Base-by-base conservation (phyloP, 2,113 vertebrate species). In the Pelmatolapia mariae region DNA sequence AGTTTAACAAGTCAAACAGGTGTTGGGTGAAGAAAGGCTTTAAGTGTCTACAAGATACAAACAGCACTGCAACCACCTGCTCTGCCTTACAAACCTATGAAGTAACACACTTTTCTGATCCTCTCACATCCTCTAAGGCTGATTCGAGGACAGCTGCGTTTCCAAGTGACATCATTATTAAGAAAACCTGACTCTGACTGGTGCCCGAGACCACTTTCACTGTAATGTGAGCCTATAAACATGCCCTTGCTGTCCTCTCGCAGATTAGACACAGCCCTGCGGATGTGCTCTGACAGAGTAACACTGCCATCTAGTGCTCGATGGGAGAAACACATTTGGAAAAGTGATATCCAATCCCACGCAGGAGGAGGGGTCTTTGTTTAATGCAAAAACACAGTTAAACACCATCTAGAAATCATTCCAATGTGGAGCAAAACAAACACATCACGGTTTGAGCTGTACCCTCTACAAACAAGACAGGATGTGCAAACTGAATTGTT, bases 221-320 rank as follows among this genome's bases (percentile, higher is more conserved):
- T 90, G 19, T 43, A 59, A 89, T 29, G 53, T 33, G 80, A 83
- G 59, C 38, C 71, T 80, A 71, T 84, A 54, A 82, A 90, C 71
- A 10, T 8, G 53, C 40, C 33, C 50, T n/a, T 8, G 31, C 16
- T 38, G 31, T 63, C 63, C 22, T 73, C 40, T 33, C 38, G 5
- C 7, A 24, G 4, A 79, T 53, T 11, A 16, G 10, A 84, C 3
- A 12, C 16, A 1, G n/a, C 11, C 24, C 6, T 18, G 3, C 6
- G 2, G 5, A 26, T 54, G 22, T 4, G 9, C 31, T 54, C 12
- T 7, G 8, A 56, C 50, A 82, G 91, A 71, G 86, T 40, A 87
- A 93, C 68, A 89, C 66, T 92, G 91, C 92, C 92, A 94, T 92
- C 96, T 95, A 92, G 94, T 92, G 95, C 3, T 24, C 8, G 2